These are phyloP conservation scores for Cryptophagus acutangulus DNA, from an alignment of 2,888 invertebrate species.

Conservation along the genomic window DNA sequence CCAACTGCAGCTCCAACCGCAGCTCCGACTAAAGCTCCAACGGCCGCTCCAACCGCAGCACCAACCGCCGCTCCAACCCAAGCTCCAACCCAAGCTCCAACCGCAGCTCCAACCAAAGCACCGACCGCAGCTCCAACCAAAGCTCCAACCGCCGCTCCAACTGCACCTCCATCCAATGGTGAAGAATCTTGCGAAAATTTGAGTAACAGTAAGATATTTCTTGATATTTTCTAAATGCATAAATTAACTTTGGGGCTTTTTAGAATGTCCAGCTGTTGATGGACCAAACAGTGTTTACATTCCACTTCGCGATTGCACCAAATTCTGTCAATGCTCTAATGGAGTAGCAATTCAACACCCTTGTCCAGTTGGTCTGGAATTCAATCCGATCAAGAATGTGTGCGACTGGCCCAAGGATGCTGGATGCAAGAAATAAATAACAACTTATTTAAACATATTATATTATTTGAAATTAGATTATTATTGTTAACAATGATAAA, in stretches of 20 bases:
- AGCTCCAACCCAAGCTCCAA: too few species aligned
- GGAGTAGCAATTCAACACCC: conserved; percentile 24
- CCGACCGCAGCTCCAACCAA: too few species aligned
- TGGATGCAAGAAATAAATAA: too few species aligned
- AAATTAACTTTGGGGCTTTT: neutral
- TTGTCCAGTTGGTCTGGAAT: conserved; percentile 27
- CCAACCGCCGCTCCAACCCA: too few species aligned
- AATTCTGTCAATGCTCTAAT: conserved; percentile 28
- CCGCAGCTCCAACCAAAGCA: too few species aligned
- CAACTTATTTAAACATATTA: too few species aligned
- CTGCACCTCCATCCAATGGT: conserved; percentile 1
- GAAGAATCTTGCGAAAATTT: neutral
- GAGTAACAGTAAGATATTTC: neutral
- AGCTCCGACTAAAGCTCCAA: too few species aligned
- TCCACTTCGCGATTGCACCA: conserved; percentile 21
- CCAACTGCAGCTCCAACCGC: conserved; percentile 1
- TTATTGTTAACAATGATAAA: too few species aligned
- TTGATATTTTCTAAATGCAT: neutral
- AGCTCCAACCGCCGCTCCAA: too few species aligned
- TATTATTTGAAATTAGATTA: too few species aligned
- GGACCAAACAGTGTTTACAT: conserved; percentile 18
- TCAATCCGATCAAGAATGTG: conserved; percentile 23
- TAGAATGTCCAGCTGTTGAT: conserved; percentile 15
- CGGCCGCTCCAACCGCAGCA: too few species aligned
- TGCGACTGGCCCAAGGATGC: conserved; percentile 29